Evolutionary conservation across 1,140 invertebrate species (phyloP).

Genomic region (Heliconius nattereri): DNA sequence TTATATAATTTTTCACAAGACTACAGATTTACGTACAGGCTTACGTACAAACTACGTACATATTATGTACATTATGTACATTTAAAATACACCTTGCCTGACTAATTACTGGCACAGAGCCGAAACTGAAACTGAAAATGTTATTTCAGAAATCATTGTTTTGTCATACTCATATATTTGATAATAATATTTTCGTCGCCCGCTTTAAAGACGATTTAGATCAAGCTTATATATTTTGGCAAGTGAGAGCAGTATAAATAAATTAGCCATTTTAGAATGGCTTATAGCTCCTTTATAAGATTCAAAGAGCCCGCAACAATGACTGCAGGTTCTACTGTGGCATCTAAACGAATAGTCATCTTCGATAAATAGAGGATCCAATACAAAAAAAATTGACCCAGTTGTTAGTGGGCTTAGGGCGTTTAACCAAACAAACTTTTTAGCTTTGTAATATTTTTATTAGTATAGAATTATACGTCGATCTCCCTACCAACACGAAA

Average conservation of each 20-base stretch:
- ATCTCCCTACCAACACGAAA: neutral
- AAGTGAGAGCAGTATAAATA: neutral
- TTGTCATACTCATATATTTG: constrained; percentile 1
- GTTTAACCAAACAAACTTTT: too few relatives aligned
- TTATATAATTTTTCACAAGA: constrained; percentile 7
- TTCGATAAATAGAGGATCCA: too few relatives aligned
- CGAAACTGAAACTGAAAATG: constrained; percentile 18
- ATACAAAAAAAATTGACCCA: too few relatives aligned
- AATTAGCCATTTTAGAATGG: neutral
- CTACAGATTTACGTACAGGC: neutral
- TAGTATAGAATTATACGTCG: neutral
- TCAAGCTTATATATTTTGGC: constrained; percentile 4
- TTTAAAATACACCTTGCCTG: neutral
- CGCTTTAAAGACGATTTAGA: neutral
- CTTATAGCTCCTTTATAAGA: neutral
- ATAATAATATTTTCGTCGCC: constrained; percentile 10
- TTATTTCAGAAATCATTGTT: constrained; percentile 29
- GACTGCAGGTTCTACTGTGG: too few relatives aligned
- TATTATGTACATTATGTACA: neutral
- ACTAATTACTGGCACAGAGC: constrained; percentile 25
- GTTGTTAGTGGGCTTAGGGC: too few relatives aligned
- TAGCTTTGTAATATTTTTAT: too few relatives aligned
- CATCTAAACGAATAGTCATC: too few relatives aligned
- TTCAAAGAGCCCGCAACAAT: too few relatives aligned
- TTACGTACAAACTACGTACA: neutral